Conservation (phyloP, 2,888 invertebrate genomes). For the Dynastes maya region DNA sequence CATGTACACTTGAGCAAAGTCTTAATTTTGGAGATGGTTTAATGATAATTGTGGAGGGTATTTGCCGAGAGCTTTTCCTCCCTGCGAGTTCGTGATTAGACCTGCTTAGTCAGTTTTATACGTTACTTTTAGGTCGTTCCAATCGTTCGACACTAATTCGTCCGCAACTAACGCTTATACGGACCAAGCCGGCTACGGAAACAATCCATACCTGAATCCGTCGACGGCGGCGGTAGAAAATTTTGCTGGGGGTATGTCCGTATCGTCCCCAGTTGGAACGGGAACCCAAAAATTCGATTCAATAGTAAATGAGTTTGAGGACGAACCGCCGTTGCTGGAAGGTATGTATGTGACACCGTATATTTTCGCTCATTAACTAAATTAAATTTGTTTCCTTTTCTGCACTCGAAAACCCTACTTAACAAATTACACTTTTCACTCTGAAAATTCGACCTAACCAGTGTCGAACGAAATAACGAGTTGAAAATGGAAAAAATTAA, state of each 20-base stretch:
- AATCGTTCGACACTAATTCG: constrained; percentile 59
- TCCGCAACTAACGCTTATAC: constrained; percentile 48
- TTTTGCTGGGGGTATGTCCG: constrained; percentile 39
- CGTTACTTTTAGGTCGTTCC: constrained; percentile 60
- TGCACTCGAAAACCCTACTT: constrained; percentile 28
- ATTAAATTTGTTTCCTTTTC: constrained; percentile 48
- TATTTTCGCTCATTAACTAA: constrained; percentile 46
- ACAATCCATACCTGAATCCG: constrained; percentile 59
- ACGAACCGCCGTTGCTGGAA: constrained; percentile 60
- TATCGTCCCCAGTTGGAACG: constrained; percentile 24
- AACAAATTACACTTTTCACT: constrained; percentile 35
- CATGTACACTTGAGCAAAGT: constrained; percentile 47
- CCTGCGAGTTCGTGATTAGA: constrained; percentile 39
- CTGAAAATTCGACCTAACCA: constrained; percentile 16
- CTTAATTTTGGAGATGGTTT: constrained; percentile 37
- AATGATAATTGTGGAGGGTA: constrained; percentile 37
- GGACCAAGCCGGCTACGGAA: constrained; percentile 56
- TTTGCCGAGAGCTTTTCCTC: constrained; percentile 21
- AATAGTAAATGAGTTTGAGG: constrained; percentile 57
- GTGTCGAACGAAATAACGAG: constrained; percentile 1
- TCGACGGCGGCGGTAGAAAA: constrained; percentile 49
- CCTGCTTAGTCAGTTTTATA: constrained; percentile 47
- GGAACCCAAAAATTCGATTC: constrained; percentile 49
- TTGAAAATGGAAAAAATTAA: constrained; percentile 1
- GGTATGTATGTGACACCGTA: constrained; percentile 53